Conservation (phyloP, 2,797 vertebrate genomes). For the Cuniculus paca region DNA sequence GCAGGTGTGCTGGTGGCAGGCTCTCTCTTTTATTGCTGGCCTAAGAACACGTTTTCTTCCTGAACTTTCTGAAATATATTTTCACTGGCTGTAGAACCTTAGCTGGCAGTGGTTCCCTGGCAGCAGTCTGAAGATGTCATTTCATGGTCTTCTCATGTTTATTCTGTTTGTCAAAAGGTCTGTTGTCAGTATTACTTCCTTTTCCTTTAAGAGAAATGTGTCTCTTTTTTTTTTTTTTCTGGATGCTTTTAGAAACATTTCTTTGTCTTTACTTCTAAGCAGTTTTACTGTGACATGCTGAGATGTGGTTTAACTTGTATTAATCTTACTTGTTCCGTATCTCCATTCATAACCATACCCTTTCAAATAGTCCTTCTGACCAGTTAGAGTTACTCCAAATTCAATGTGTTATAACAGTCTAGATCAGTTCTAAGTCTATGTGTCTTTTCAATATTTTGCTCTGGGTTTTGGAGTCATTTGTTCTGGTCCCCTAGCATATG, state of each 20-base stretch:
- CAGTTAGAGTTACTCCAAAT: not conserved
- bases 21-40: not conserved
- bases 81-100: not conserved
- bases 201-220: not conserved
- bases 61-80: not conserved
- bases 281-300: not conserved
- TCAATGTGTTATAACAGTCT: not conserved
- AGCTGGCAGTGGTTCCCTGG: not conserved
- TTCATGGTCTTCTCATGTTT: not conserved
- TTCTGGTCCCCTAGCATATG: not conserved
- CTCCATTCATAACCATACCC: not conserved
- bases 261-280: not conserved
- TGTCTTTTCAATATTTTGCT: conserved; percentile 23
- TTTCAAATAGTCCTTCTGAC: not conserved
- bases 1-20: not conserved
- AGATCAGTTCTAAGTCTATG: not conserved
- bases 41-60: not conserved
- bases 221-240: not conserved
- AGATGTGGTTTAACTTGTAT: not conserved
- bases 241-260: not conserved
- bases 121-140: not conserved
- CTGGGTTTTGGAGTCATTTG: not conserved
- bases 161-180: not conserved
- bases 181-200: not conserved
- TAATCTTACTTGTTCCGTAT: not conserved